Conservation (phyloP, 2,113 vertebrate genomes). For the Hystrix brachyura region DNA sequence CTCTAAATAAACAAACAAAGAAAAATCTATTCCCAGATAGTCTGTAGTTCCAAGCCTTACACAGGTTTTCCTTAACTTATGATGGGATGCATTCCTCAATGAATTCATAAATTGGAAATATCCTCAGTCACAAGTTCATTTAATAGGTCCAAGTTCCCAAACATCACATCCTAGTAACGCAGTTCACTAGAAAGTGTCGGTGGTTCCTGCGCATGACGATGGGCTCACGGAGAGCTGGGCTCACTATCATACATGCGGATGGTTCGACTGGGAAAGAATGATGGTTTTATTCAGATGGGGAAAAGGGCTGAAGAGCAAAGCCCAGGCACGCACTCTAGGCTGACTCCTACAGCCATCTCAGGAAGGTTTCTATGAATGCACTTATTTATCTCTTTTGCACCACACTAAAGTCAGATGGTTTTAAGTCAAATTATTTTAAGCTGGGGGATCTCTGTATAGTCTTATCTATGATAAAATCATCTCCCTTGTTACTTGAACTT, state of each 20-base stretch:
- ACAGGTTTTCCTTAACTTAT: neutral
- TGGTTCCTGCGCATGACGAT: neutral
- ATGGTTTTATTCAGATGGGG: too few species aligned
- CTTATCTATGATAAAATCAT: neutral
- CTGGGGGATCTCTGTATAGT: neutral
- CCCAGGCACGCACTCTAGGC: neutral
- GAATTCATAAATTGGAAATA: neutral
- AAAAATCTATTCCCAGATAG: neutral
- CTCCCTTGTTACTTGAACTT: constrained; percentile 5
- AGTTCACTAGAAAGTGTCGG: neutral
- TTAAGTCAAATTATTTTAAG: neutral
- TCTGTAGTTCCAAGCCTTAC: neutral
- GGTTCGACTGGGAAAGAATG: neutral
- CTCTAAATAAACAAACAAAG: neutral
- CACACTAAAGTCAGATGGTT: too few species aligned
- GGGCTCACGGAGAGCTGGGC: neutral
- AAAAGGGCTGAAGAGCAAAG: neutral
- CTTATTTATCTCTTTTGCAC: neutral
- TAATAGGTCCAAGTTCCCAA: neutral
- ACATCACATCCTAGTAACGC: neutral
- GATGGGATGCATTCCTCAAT: neutral
- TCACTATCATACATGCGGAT: neutral
- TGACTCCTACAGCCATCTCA: neutral
- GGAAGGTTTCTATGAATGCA: neutral
- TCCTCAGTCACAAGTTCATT: neutral